Evolutionary conservation across 2,888 invertebrate species (phyloP), one percentile per base, ranked within the genome.

Genomic region (Phyto melanocephala): DNA sequence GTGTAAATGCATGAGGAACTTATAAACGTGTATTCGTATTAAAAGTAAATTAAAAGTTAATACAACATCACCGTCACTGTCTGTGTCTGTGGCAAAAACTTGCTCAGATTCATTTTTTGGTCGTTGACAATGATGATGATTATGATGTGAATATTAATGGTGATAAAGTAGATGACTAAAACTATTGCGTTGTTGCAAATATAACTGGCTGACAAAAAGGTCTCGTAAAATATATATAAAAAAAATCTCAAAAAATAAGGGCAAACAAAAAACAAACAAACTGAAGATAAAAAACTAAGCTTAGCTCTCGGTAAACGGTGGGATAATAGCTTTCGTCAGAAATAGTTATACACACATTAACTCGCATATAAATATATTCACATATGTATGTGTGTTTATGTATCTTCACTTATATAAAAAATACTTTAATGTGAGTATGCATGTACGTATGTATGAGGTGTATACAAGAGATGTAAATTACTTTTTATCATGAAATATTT

Each of bases 401-500:
- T n/a, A n/a, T n/a, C n/a, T 28, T 28, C 47, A 11, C 8, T 15
- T 5, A 15, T n/a, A 42, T 6, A 42, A 42, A 15, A 22, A 50
- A 28, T 67, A 22, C 24, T 3, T 10, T 17, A 8, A 47, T 35
- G 11, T 20, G n/a, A n/a, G 17, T 22, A n/a, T 52, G n/a, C 28
- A 22, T 1, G 40, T 60, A 13, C 60, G 20, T 17, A 13, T 60
- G 33, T 42, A 22, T 63, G 40, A 35, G n/a, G 0, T 33, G n/a
- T 45, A 3, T 58, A 68, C 20, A 47, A 58, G 40, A 58, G 40
- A 62, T 78, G 33, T 65, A 75, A 80, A 75, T 65, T 58, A 58
- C 75, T 47, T 75, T 75, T 68, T 70, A 42, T 40, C 75, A 65
- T 58, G 72, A 70, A 63, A 58, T 72, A 60, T 72, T 52, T 67